Base-by-base conservation (phyloP, 2,797 vertebrate species). In the Spondyliosoma cantharus region DNA sequence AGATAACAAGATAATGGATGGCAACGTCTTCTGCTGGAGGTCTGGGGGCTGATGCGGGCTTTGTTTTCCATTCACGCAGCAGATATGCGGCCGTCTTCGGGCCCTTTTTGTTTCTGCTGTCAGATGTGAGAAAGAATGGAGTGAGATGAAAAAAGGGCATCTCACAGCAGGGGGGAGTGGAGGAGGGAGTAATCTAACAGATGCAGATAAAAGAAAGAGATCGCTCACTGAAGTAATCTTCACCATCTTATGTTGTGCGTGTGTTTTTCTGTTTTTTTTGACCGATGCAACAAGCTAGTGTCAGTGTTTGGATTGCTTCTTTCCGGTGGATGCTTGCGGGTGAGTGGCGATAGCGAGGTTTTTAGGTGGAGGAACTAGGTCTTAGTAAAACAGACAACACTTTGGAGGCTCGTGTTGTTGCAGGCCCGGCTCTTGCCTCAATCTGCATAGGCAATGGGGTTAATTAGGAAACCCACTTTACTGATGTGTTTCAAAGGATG, bases 381-480 rank as follows among this genome's bases (percentile, higher is more conserved):
- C 84, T 93, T 77, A 82, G 86, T 87, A 87, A 87, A 92, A 87
- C 71, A 89, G 80, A 86, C 74, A 87, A 85, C 78, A 80, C 82
- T 83, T 84, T 65, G 22, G 82, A 88, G 84, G 71, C 78, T 72
- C 70, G 71, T 89, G 85, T 92, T 88, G 86, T 93, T 90, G 87
- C 79, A 84, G 87, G 83, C 87, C 29, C 43, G 65, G 70, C 71
- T 90, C 84, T 86, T 63, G 73, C 82, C 86, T 89, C 87, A 82
- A 86, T 93, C 80, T 92, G 92, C 89, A 91, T 93, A 91, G 82
- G 85, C 93, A 94, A 89, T 63, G 80, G 90, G 91, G 90, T 93
- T 94, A 93, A 95, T 94, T 92, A 93, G 86, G 85, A 88, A 92
- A 94, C 86, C 91, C 83, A 93, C 87, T 93, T 93, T 89, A 79